Conservation (phyloP, 2,888 invertebrate species). For the Scaptomyza flava region DNA sequence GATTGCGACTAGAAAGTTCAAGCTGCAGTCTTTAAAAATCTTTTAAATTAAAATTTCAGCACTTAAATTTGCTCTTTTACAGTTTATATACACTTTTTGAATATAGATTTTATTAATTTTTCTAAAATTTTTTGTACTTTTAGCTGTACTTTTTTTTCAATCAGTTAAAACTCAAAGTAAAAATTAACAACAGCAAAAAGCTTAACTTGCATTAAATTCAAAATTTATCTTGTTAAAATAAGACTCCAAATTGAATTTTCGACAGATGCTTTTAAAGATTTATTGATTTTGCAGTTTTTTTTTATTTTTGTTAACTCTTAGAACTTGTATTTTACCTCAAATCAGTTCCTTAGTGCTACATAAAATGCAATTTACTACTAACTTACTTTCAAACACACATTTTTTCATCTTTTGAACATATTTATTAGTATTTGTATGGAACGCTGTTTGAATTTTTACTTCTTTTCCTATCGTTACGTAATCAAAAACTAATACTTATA, state of each 20-base stretch:
- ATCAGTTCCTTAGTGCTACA: slow-evolving; percentile 37
- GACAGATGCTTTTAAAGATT: not conserved
- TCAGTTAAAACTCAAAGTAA: not conserved
- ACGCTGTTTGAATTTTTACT: slow-evolving; percentile 61
- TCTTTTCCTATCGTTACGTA: slow-evolving; percentile 70
- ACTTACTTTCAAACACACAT: not conserved
- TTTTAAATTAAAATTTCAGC: not conserved
- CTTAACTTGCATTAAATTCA: not conserved
- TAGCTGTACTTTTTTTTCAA: not conserved
- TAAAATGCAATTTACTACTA: not conserved
- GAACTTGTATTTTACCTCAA: slow-evolving; percentile 2
- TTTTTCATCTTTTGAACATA: slow-evolving; percentile 30
- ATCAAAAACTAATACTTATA: slow-evolving; percentile 84
- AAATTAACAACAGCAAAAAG: not conserved
- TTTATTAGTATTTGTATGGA: slow-evolving; percentile 64
- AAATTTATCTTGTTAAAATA: not conserved
- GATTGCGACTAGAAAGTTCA: not conserved
- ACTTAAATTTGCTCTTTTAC: not conserved
- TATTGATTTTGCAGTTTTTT: slow-evolving; percentile 5
- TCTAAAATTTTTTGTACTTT: not conserved
- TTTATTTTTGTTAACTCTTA: not conserved
- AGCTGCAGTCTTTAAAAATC: not conserved
- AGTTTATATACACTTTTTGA: not conserved
- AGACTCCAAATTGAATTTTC: slow-evolving; percentile 5
- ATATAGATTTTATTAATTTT: not conserved